Evolutionary conservation across 2,888 invertebrate species (phyloP), one percentile per base, ranked within the genome.

Genomic region (Tetragonula carbonaria): DNA sequence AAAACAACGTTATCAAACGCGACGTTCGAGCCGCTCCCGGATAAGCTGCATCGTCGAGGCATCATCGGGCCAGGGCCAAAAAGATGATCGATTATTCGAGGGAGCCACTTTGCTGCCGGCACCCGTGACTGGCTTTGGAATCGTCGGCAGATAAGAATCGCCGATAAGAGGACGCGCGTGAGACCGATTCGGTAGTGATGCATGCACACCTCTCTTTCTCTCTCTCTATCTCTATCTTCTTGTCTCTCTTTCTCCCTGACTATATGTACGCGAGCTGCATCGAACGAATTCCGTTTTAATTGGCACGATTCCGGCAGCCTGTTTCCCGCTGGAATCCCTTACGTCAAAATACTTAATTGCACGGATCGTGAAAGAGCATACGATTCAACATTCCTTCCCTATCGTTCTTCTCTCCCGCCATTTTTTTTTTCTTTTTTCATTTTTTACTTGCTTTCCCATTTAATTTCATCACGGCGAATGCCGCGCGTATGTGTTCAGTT

Each of bases 201-300:
- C 45, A 85, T 76, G 75, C 68, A 59, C 67, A 50, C 66, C 50
- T 83, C 71, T 68, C 70, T 62, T 13, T 45, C n/a, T 13, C 13
- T 57, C n/a, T 57, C 13, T n/a, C 21, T 21, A 33, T 33, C 21
- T 55, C 21, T 53, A 3, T 53, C 53, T 53, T 0, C 8, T 21
- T 53, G 11, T n/a, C 13, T n/a, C 4, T n/a, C n/a, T n/a, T 13
- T 57, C 4, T 57, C n/a, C n/a, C 57, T 62, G 45, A 45, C 62
- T 16, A 33, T 63, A 74, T 68, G 59, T 77, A 72, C 79, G 62
- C 59, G 73, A 63, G 63, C 55, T 66, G 66, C 76, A 33, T 51
- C 72, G 50, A 65, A 82, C 74, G 80, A 85, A 89, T 90, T 91
- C 89, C 85, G 74, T 79, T 89, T 88, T 90, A 91, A 91, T 90